A percentile compares a stretch with the other conserved stretches of the same genome.
phyloP scores from a whole-genome alignment of 2,888 invertebrate species.

The Eulithis prunata region DNA sequence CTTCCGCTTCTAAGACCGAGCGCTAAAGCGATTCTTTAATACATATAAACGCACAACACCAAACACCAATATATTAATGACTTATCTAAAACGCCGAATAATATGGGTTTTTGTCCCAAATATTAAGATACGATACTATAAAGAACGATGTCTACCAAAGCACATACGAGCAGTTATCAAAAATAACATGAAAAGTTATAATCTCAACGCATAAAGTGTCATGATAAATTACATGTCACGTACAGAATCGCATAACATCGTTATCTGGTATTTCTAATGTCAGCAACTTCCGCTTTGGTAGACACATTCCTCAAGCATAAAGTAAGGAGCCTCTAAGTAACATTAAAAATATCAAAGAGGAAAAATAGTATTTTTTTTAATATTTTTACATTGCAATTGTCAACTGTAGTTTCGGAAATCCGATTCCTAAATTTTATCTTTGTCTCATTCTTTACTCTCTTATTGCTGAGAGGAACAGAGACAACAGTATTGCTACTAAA shows the following conservation, averaged over 20 bases:
- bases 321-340: background rate
- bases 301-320: background rate
- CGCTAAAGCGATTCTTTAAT: slow-evolving; percentile 47
- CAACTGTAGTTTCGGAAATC: background rate
- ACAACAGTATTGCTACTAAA: background rate
- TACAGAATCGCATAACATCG: background rate
- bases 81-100: slow-evolving; percentile 15
- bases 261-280: background rate
- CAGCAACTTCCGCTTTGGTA: background rate
- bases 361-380: background rate
- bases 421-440: background rate
- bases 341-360: background rate
- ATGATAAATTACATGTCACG: too few species aligned
- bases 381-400: background rate
- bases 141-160: slow-evolving; percentile 11
- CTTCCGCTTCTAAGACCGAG: slow-evolving; percentile 6
- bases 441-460: background rate
- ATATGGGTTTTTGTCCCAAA: slow-evolving; percentile 3
- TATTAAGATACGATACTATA: background rate
- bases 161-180: background rate
- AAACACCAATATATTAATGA: slow-evolving; percentile 50
- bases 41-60: slow-evolving; percentile 60
- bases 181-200: background rate
- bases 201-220: background rate
- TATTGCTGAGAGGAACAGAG: slow-evolving; percentile 1